A percentile compares a stretch with the other conserved stretches of the same genome.
Evolutionary conservation across 2,888 invertebrate genomes (phyloP).

Genomic region (Catocala nupta): DNA sequence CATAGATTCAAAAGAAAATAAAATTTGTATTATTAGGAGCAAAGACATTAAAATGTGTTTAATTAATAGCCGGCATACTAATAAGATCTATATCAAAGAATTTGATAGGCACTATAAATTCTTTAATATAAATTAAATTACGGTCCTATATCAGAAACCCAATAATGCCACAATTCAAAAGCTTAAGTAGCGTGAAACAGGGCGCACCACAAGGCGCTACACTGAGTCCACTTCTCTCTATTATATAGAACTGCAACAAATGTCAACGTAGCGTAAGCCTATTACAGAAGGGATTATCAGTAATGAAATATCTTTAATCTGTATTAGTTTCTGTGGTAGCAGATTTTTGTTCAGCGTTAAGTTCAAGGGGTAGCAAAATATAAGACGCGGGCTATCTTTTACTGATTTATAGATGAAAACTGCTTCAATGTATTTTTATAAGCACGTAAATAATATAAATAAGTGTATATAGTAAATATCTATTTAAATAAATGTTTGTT

Average conservation of each 20-base stretch:
- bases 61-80: too few species aligned
- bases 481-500: too few species aligned
- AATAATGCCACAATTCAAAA: slow-evolving; percentile 37
- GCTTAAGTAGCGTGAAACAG: slow-evolving; percentile 52
- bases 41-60: too few species aligned
- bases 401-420: background rate
- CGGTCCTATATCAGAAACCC: slow-evolving; percentile 18
- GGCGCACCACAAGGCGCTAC: slow-evolving; percentile 43
- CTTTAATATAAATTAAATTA: background rate
- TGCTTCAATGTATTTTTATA: too few species aligned
- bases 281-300: slow-evolving; percentile 80
- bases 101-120: background rate
- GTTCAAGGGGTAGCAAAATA: slow-evolving; percentile 13
- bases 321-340: slow-evolving; percentile 69
- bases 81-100: too few species aligned
- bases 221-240: slow-evolving; percentile 49
- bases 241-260: slow-evolving; percentile 72
- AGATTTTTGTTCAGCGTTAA: slow-evolving; percentile 39
- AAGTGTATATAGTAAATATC: too few species aligned
- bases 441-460: too few species aligned
- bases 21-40: too few species aligned
- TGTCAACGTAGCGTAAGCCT: slow-evolving; percentile 81
- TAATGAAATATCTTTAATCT: slow-evolving; percentile 87
- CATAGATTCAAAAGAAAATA: too few species aligned
- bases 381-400: slow-evolving; percentile 4